Base-by-base conservation (phyloP, 1,140 invertebrate species). In the Neodiprion virginianus region DNA sequence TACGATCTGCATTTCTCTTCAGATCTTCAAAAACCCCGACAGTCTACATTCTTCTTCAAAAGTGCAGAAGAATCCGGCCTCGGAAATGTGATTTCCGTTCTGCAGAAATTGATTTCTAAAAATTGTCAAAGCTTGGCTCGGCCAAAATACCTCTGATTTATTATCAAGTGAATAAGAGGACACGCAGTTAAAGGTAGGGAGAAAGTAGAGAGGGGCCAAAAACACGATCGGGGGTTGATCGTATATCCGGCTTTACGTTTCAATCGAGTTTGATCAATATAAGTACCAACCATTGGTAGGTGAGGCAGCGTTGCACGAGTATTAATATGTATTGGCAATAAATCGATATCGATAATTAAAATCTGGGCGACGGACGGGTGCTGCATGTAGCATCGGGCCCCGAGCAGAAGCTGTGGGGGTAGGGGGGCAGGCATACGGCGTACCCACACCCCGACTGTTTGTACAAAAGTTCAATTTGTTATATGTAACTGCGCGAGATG, bases 301-400 rank as follows among this genome's bases (percentile, higher is more conserved):
- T 81, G 80, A 81, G 81, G 80, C 79, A 75, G 69, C 73, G 79
- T 74, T 73, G 71, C 70, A 73, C 72, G 79, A 77, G n/a, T 81
- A 87, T 87, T 86, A 87, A 86, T 86, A 87, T 87, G 84, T 86
- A 86, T 87, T 85, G 84, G 82, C 85, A 83, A 87, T 87, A 87
- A 88, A 88, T 87, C 86, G 85, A 87, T 87, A 87, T 88, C 87
- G 86, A 87, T 88, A 88, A 87, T 88, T 88, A 87, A 88, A 87
- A 87, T 88, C 86, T 88, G 83, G 69, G 77, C 77, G 74, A 67
- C 48, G 28, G 17, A 47, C 69, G 69, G 14, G 69, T 14, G 11
- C 50, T 61, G 50, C 48, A 28, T 65, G 50, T 40, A 53, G 17
- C 53, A 67, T 21, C 40, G 9, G 67, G 48, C 28, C 14, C 49